Evolutionary conservation across 2,888 invertebrate species (phyloP), one percentile per base, ranked within the genome.

Genomic region (Tetrapedia diversipes): DNA sequence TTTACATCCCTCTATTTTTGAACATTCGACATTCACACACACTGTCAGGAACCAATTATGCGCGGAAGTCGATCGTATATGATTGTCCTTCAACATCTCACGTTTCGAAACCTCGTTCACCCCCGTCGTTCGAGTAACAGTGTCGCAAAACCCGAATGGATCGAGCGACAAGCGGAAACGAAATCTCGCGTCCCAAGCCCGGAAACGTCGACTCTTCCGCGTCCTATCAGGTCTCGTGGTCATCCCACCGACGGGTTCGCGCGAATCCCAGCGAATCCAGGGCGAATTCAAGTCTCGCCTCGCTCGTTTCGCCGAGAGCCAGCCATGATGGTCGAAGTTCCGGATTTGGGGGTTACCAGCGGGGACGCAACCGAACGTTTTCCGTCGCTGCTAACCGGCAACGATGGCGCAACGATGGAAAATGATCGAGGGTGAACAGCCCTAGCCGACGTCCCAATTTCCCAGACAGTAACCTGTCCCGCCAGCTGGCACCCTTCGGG

Each of bases 391-490:
- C 22, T 60, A 32, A 45, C 41, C 8, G 45, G 63, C 71, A 82
- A 78, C 64, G n/a, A n/a, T n/a, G 69, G 29, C 57, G 61, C 32
- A 67, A 64, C 60, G 74, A 64, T 66, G 80, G 79, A 84, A 86
- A 87, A 86, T 87, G 87, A 86, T 83, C 83, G 83, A 81, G 75
- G 70, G 79, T 67, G 77, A 77, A 78, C 77, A 64, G 49, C 65
- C 43, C 64, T 73, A 66, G 76, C 77, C 81, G 82, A 83, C 82
- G 86, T 86, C 84, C 86, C 88, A 88, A 89, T 90, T 90, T 89
- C 84, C 85, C 86, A 87, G 86, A 87, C 87, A 81, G 84, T 83
- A 86, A 84, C 87, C 86, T 89, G 89, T 89, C 86, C 86, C 78
- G 75, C 85, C 90, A 90, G 87, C 89, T 89, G 89, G 86, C 86